phyloP scores from a whole-genome alignment of 2,797 vertebrate genomes.

The Rousettus madagascariensis region DNA sequence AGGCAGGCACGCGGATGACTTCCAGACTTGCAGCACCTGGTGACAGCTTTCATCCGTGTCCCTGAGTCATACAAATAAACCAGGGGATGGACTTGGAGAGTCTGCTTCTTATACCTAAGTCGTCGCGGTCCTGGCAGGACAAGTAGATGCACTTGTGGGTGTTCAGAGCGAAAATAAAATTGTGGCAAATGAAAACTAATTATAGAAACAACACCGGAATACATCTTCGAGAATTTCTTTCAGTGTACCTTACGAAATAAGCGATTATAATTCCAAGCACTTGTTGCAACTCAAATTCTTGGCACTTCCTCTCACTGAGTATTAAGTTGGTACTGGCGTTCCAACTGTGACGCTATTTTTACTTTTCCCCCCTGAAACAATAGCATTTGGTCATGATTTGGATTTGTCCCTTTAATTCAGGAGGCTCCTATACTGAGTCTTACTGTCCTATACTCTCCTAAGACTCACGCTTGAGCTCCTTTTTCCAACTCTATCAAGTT shows the following conservation, averaged over 20 bases:
- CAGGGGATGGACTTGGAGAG: not conserved
- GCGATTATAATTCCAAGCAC: slow-evolving; percentile 12
- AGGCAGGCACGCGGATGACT: slow-evolving; percentile 49
- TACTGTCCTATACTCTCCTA: not conserved
- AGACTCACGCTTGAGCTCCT: not conserved
- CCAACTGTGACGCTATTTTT: not conserved
- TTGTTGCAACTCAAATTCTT: not conserved
- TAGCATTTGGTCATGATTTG: not conserved
- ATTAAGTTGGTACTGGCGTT: not conserved
- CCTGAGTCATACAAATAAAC: not conserved
- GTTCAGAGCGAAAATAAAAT: not conserved
- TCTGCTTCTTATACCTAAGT: not conserved
- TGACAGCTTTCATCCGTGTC: not conserved
- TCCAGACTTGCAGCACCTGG: not conserved
- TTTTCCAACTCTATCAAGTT: not conserved
- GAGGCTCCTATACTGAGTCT: not conserved
- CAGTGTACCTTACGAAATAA: not conserved
- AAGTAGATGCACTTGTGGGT: not conserved
- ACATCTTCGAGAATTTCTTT: not conserved
- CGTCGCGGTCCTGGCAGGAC: not conserved
- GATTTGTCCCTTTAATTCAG: not conserved
- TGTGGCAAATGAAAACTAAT: slow-evolving; percentile 27
- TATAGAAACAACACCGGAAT: not conserved
- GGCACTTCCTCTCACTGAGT: slow-evolving; percentile 28
- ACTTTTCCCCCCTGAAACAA: not conserved